These are phyloP conservation scores for Umimayanthus kanabou DNA, from an alignment of 92 coral and sea anemone species.

Conservation along the genomic window DNA sequence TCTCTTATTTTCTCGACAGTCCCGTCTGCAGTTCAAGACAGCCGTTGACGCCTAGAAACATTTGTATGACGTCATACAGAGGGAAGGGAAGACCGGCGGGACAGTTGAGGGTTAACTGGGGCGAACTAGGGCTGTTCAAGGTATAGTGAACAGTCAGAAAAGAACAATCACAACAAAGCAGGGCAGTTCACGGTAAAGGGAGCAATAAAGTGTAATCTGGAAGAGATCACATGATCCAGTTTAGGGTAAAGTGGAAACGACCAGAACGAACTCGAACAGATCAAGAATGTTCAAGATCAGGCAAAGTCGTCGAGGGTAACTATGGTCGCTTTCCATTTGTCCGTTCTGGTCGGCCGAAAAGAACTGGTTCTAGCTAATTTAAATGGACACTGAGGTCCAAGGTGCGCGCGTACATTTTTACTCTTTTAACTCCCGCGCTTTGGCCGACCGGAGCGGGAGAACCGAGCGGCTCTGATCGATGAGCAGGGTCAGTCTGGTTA, in stretches of 20 bases:
- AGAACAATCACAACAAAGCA: neutral
- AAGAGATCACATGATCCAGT: neutral
- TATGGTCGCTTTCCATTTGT: too few species aligned
- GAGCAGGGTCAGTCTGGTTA: too few species aligned
- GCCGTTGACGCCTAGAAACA: constrained; percentile 29
- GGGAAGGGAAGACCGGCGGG: neutral
- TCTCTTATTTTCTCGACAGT: constrained; percentile 28
- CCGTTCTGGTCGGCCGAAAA: too few species aligned
- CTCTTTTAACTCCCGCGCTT: too few species aligned
- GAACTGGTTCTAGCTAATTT: too few species aligned
- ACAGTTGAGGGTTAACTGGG: neutral
- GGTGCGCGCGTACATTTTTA: too few species aligned
- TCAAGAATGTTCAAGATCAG: neutral
- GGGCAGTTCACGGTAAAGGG: neutral
- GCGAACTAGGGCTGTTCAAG: neutral
- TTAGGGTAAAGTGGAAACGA: neutral
- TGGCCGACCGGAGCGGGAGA: too few species aligned
- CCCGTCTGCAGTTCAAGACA: constrained; percentile 41
- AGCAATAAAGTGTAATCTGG: neutral
- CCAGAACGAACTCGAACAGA: too few species aligned
- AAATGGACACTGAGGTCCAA: too few species aligned
- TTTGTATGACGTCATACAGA: neutral
- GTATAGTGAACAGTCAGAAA: neutral
- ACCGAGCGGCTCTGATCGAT: too few species aligned
- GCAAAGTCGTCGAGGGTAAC: too few species aligned